A percentile compares a stretch with the other conserved stretches of the same genome.
phyloP scores from a whole-genome alignment of 2,797 vertebrate species.

The Diplodus puntazzo region DNA sequence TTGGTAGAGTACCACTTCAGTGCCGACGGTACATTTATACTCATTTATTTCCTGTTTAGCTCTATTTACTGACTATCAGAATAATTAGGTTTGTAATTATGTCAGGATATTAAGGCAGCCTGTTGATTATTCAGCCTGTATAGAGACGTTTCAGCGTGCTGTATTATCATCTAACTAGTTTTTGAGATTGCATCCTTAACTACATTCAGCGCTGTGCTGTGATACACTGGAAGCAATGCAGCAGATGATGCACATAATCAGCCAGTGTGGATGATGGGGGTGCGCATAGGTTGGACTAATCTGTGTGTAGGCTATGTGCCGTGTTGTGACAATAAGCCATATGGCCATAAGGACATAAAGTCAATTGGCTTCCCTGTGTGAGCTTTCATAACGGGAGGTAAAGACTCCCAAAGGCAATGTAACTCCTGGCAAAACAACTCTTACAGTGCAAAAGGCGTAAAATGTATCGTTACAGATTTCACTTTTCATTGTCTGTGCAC shows the following conservation, averaged over 20 bases:
- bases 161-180: slow-evolving; percentile 17
- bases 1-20: not conserved
- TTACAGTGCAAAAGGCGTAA: not conserved
- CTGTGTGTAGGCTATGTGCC: not conserved
- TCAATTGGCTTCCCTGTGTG: slow-evolving; percentile 8
- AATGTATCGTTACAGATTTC: not conserved
- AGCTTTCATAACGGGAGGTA: slow-evolving; percentile 10
- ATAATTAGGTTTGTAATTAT: slow-evolving; percentile 62
- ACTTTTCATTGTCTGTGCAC: not conserved
- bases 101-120: slow-evolving; percentile 26
- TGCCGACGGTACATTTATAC: slow-evolving; percentile 12
- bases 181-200: slow-evolving; percentile 8
- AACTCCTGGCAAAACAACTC: not conserved
- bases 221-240: slow-evolving; percentile 10
- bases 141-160: slow-evolving; percentile 9
- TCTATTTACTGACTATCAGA: slow-evolving; percentile 56
- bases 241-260: slow-evolving; percentile 17
- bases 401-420: slow-evolving; percentile 13
- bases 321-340: slow-evolving; percentile 36
- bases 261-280: not conserved
- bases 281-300: not conserved
- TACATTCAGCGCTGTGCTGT: slow-evolving; percentile 4
- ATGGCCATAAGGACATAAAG: slow-evolving; percentile 5
- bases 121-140: slow-evolving; percentile 44
- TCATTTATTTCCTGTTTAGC: slow-evolving; percentile 53